These are phyloP conservation scores for Lithobates pipiens DNA, from an alignment of 2,797 vertebrate species.

Conservation along the genomic window DNA sequence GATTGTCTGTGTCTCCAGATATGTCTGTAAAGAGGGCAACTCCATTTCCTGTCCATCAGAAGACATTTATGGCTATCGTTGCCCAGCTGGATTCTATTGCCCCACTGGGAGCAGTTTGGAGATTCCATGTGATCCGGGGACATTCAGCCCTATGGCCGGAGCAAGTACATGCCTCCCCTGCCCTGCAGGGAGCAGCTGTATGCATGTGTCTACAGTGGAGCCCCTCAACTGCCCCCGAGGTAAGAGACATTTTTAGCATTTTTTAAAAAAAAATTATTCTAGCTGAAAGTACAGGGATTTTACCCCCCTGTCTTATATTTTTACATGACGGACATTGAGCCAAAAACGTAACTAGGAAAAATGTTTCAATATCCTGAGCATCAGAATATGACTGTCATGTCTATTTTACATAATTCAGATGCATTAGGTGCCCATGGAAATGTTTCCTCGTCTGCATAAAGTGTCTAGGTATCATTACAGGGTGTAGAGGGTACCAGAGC, in stretches of 20 bases:
- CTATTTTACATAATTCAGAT: too few relatives aligned
- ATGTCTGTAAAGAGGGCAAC: constrained; percentile 86
- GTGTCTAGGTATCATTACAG: too few relatives aligned
- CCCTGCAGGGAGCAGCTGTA: constrained; percentile 82
- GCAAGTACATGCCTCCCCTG: constrained; percentile 81
- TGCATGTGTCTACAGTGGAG: constrained; percentile 74
- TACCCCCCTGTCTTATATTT: background rate
- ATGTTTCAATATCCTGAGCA: too few relatives aligned
- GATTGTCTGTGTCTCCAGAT: constrained; percentile 73
- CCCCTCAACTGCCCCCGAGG: constrained; percentile 83
- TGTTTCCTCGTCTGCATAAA: too few relatives aligned
- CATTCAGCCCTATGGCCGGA: constrained; percentile 81
- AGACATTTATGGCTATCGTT: constrained; percentile 82
- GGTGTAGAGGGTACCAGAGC: too few relatives aligned
- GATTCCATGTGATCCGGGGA: constrained; percentile 86
- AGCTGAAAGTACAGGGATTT: background rate
- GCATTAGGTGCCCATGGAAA: too few relatives aligned
- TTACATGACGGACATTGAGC: too few relatives aligned
- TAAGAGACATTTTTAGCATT: constrained; percentile 63
- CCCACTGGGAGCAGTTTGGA: constrained; percentile 79
- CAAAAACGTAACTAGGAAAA: too few relatives aligned
- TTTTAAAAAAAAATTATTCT: too few relatives aligned
- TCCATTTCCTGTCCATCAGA: constrained; percentile 79
- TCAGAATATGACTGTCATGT: too few relatives aligned
- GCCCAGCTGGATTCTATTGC: constrained; percentile 85